Conservation (phyloP, 2,797 vertebrate genomes). For the Propithecus perrieri region DNA sequence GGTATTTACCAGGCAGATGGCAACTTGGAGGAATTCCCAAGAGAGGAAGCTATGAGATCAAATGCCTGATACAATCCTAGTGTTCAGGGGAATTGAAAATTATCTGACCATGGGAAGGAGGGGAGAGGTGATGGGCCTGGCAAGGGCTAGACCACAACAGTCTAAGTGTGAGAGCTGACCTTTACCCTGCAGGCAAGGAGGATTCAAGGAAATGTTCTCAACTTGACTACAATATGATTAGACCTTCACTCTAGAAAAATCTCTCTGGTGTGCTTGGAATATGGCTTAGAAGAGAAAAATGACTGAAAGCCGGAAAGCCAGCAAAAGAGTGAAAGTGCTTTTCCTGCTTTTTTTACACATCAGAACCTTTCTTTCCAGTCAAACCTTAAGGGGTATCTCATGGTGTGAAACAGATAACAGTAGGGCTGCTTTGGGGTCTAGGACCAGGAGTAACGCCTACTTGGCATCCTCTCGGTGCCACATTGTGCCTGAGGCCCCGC, state of each 20-base stretch:
- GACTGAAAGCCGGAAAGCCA: background rate
- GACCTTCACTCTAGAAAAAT: slow-evolving; percentile 22
- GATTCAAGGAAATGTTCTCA: background rate
- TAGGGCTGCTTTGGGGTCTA: background rate
- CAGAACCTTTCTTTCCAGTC: background rate
- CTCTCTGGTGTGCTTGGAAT: background rate
- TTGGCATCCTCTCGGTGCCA: background rate
- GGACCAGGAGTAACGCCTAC: background rate
- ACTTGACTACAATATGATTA: background rate
- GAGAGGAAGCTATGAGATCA: background rate
- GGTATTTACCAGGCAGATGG: background rate
- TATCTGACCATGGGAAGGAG: background rate
- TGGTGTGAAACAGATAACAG: background rate
- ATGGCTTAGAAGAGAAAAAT: background rate
- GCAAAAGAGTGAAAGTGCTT: background rate
- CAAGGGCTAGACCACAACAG: background rate
- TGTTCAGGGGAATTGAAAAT: background rate
- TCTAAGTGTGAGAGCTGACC: background rate
- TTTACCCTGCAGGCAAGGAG: background rate
- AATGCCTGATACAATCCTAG: background rate
- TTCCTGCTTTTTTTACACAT: background rate
- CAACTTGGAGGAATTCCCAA: background rate
- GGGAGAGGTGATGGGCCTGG: background rate
- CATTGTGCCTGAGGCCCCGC: background rate
- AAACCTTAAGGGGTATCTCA: background rate